Evolutionary conservation across 2,888 invertebrate genomes (phyloP), one percentile per base, ranked within the genome.

Genomic region (Notodromas monacha): DNA sequence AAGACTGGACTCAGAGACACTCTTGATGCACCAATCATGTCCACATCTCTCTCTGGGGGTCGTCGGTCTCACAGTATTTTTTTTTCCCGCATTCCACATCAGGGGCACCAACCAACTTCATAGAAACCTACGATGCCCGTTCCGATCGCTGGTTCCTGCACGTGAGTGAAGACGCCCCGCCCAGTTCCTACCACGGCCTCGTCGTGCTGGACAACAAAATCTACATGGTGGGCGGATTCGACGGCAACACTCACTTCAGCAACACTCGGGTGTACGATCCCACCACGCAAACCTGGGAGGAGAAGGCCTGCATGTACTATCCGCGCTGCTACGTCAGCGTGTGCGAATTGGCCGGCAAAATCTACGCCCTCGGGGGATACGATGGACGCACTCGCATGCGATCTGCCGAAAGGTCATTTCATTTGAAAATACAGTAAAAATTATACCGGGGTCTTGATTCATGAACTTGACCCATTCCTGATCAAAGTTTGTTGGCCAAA

Each of bases 171-270:
- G 67, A 68, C 41, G 48, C 56, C 1, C 58, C 60, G 0, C 65
- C 66, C 2, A 56, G 72, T 27, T 69, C 72, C 1, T 73, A 73
- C 45, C 73, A 74, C 43, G 70, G 68, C 1, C 51, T 68, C n/a
- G 45, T 47, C 5, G 39, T 43, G 3, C 35, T 50, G 12, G 39
- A 42, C 14, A 39, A 42, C 3, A 35, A 39, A 11, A 43, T 55
- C n/a, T 54, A 49, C 40, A 42, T 52, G 32, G 42, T 55, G 12
- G 55, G 55, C 3, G 55, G 54, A 4, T 56, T 52, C 37, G 49
- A 54, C 36, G 52, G 54, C 3, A 41, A 39, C 5, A 40, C 45
- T 15, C 52, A 53, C 36, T 47, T 47, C 37, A 52, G 49, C 38
- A 45, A 44, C 11, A 44, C 51, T 5, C 40, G 44, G 3, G 41